Conservation (phyloP, 1,140 invertebrate species). For the Samia ricini region DNA sequence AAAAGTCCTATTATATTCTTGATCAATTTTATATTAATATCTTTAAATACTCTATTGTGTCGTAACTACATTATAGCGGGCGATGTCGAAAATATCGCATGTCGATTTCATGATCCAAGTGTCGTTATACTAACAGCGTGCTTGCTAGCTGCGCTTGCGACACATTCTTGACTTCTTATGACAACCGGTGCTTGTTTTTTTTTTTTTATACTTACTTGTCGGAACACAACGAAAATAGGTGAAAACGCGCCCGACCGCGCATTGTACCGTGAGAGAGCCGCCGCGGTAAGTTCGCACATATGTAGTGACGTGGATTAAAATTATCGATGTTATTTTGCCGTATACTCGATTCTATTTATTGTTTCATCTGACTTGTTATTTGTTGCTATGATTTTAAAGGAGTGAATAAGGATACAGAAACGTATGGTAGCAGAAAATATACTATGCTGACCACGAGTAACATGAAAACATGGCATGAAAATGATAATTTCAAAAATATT, state of each 20-base stretch:
- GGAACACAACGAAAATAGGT: conserved; percentile 57
- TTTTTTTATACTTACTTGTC: conserved; percentile 24
- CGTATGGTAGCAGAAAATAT: too few relatives aligned
- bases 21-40: too few relatives aligned
- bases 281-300: conserved; percentile 34
- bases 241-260: conserved; percentile 49
- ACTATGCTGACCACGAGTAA: too few relatives aligned
- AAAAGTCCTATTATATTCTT: too few relatives aligned
- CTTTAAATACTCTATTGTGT: too few relatives aligned
- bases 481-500: too few relatives aligned
- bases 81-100: conserved; percentile 14
- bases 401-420: too few relatives aligned
- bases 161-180: conserved; percentile 41
- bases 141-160: conserved; percentile 39
- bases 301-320: conserved; percentile 27
- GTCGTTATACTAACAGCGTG: neutral
- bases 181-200: conserved; percentile 47
- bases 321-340: conserved; percentile 22
- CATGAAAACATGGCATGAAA: too few relatives aligned
- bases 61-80: neutral
- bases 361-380: neutral
- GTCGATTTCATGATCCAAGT: conserved; percentile 47
- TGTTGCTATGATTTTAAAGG: too few relatives aligned
- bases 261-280: conserved; percentile 53
- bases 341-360: too few relatives aligned